Evolutionary conservation across 2,113 vertebrate species (phyloP).

Genomic region (Phalacrocorax brasilianus): DNA sequence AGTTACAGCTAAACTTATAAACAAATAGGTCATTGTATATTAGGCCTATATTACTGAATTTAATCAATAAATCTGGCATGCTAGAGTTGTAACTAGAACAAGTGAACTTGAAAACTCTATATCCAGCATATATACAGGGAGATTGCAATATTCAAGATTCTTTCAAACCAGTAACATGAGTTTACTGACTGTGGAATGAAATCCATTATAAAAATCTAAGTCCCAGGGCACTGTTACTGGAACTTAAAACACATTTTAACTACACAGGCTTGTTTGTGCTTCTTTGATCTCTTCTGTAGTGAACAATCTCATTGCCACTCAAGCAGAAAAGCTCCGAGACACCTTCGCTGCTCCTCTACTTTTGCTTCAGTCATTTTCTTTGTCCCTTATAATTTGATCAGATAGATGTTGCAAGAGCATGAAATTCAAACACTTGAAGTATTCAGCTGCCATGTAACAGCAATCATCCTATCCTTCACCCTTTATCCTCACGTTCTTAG

Average conservation of each 20-base stretch:
- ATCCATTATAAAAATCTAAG: rapidly evolving
- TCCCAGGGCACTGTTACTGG: not conserved
- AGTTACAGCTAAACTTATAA: rapidly evolving
- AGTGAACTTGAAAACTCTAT: not conserved
- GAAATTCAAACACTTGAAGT: not conserved
- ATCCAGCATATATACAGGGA: not conserved
- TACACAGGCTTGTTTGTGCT: not conserved
- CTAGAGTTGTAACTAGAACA: too few relatives aligned
- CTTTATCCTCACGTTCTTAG: not conserved
- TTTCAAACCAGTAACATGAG: not conserved
- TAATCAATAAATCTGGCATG: not conserved
- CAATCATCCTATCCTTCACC: not conserved
- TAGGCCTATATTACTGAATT: rapidly evolving
- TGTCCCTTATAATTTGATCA: not conserved
- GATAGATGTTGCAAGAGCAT: not conserved
- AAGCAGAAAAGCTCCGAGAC: rapidly evolving
- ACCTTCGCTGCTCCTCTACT: rapidly evolving
- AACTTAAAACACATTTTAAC: not conserved
- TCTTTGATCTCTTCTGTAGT: not conserved
- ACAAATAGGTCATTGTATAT: rapidly evolving
- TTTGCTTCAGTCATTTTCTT: not conserved
- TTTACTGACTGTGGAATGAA: not conserved
- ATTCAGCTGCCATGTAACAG: not conserved
- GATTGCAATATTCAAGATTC: rapidly evolving
- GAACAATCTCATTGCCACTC: not conserved